These are phyloP conservation scores for Mythimna loreyi DNA, from an alignment of 2,888 invertebrate genomes.

Conservation along the genomic window DNA sequence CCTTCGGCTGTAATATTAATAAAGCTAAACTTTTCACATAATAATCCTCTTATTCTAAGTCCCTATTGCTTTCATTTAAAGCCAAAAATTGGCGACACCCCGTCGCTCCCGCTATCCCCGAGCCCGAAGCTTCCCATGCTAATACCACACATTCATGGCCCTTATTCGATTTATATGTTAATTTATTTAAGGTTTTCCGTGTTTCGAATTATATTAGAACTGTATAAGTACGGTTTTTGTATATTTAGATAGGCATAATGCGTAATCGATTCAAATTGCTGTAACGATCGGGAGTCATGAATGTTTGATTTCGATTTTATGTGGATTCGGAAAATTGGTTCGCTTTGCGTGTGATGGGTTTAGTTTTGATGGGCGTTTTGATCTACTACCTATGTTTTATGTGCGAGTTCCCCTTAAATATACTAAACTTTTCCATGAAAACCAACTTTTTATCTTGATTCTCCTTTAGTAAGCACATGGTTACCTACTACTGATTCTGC, in stretches of 20 bases:
- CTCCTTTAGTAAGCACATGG: background rate
- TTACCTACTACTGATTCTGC: background rate
- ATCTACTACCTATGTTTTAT: conserved; percentile 5
- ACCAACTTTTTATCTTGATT: background rate
- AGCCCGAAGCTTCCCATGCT: conserved; percentile 35
- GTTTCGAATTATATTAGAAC: conserved; percentile 52
- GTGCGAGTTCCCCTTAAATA: background rate
- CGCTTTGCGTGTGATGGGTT: conserved; percentile 6
- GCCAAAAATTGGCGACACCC: conserved; percentile 17
- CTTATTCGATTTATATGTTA: conserved; percentile 65
- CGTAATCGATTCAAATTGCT: conserved; percentile 47
- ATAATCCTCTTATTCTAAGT: background rate
- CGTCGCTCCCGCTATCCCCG: conserved; percentile 36
- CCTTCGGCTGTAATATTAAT: no score
- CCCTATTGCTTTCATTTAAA: background rate
- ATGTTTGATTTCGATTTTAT: conserved; percentile 49
- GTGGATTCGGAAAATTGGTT: conserved; percentile 28
- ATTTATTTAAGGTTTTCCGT: conserved; percentile 58
- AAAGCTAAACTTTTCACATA: no score
- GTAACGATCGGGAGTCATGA: conserved; percentile 35
- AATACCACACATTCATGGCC: conserved; percentile 48
- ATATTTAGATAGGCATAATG: conserved; percentile 51
- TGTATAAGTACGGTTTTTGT: conserved; percentile 52
- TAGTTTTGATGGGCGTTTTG: background rate
- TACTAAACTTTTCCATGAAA: no score